Conservation (phyloP, 2,797 vertebrate species). For the Acrossocheilus fasciatus region DNA sequence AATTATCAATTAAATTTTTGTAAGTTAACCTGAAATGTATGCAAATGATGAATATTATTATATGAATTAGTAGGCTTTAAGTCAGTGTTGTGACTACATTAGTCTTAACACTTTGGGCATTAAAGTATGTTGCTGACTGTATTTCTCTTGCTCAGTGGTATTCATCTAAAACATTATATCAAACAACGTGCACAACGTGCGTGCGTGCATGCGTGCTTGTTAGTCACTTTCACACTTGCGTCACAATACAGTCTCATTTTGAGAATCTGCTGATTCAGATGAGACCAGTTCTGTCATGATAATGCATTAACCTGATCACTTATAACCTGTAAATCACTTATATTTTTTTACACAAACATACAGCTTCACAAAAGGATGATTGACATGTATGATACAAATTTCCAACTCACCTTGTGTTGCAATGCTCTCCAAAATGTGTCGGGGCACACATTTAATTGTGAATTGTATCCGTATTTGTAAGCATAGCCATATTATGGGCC, state of each 20-base stretch:
- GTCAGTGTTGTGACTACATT: constrained; percentile 4
- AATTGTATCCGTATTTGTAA: not conserved
- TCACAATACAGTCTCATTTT: not conserved
- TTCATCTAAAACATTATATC: not conserved
- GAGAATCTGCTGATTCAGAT: not conserved
- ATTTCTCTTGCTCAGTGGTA: not conserved
- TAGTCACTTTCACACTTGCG: not conserved
- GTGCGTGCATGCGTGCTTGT: not conserved
- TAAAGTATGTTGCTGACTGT: not conserved
- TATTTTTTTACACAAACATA: not conserved
- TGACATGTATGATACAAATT: not conserved
- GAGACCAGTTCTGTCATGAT: not conserved
- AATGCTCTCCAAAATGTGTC: not conserved
- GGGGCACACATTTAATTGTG: not conserved
- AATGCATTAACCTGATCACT: not conserved
- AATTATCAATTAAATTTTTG: not conserved
- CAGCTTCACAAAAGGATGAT: not conserved
- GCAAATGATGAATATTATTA: not conserved
- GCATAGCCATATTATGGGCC: not conserved
- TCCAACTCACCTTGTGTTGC: not conserved
- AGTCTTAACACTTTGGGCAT: not conserved
- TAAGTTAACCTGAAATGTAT: constrained; percentile 13
- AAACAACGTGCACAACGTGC: not conserved
- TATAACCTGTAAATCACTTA: not conserved
- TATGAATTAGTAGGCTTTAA: not conserved